Conservation (phyloP, 2,888 invertebrate species). For the Drosophila subsilvestris region DNA sequence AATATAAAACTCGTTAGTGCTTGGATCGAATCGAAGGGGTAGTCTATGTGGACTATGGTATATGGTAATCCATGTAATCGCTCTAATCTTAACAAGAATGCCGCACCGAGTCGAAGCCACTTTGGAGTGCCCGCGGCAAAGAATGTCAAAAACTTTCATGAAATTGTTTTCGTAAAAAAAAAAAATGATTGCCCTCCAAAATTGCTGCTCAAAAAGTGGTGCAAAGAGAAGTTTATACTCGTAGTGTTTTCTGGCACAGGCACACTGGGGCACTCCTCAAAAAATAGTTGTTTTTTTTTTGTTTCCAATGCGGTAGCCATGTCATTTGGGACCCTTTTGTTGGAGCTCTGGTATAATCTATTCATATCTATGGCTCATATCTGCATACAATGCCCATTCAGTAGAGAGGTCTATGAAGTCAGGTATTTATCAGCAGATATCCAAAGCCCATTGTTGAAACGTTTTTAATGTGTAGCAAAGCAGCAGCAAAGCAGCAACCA, state of each 20-base stretch:
- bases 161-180: slow-evolving; percentile 28
- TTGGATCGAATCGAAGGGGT: neutral
- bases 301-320: slow-evolving; percentile 55
- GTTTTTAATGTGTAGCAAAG: slow-evolving; percentile 66
- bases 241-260: slow-evolving; percentile 49
- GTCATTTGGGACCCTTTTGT: slow-evolving; percentile 54
- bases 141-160: slow-evolving; percentile 44
- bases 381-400: slow-evolving; percentile 72
- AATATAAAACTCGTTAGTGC: slow-evolving; percentile 34
- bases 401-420: slow-evolving; percentile 19
- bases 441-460: slow-evolving; percentile 56
- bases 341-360: neutral
- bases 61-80: slow-evolving; percentile 55
- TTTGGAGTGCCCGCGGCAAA: slow-evolving; percentile 10
- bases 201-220: slow-evolving; percentile 47
- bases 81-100: slow-evolving; percentile 60
- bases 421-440: slow-evolving; percentile 37
- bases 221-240: slow-evolving; percentile 27
- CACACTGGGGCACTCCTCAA: slow-evolving; percentile 68
- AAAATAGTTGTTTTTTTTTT: slow-evolving; percentile 15
- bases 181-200: slow-evolving; percentile 45
- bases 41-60: slow-evolving; percentile 5
- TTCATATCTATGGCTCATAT: slow-evolving; percentile 25
- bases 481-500: slow-evolving; percentile 38
- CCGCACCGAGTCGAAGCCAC: slow-evolving; percentile 14